Evolutionary conservation across 2,797 vertebrate species (phyloP).

Genomic region (Rachycentron canadum): DNA sequence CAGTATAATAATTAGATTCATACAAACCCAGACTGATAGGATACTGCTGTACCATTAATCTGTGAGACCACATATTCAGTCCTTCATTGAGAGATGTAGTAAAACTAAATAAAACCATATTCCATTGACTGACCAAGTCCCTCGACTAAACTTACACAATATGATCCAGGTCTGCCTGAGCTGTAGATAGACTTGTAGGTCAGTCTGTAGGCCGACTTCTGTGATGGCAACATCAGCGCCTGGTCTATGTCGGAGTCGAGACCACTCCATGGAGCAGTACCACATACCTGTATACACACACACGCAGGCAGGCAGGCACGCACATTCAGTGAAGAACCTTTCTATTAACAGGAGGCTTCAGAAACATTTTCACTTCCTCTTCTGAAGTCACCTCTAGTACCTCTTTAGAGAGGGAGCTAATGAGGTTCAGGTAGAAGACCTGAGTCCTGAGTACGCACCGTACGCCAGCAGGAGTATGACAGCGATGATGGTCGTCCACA

Average conservation of each 20-base stretch:
- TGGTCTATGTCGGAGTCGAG: constrained; percentile 80
- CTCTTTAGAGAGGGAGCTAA: neutral
- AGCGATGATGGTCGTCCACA: constrained; percentile 90
- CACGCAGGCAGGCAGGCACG: too few species aligned
- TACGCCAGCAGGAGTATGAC: constrained; percentile 90
- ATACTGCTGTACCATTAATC: too few species aligned
- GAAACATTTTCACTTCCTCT: neutral
- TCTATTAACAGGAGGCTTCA: neutral
- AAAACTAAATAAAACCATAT: neutral
- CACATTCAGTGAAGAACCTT: neutral
- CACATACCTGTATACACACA: constrained; percentile 86
- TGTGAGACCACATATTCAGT: too few species aligned
- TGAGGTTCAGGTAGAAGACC: neutral
- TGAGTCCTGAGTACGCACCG: constrained; percentile 79
- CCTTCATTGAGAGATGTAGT: too few species aligned
- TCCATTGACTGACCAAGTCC: neutral
- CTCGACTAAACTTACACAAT: constrained; percentile 86
- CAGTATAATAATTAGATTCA: too few species aligned
- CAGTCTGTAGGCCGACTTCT: constrained; percentile 89
- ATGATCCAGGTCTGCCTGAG: constrained; percentile 92
- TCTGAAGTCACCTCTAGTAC: too few species aligned
- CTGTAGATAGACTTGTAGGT: constrained; percentile 89
- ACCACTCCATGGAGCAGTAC: constrained; percentile 88
- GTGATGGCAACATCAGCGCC: constrained; percentile 85
- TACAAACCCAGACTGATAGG: too few species aligned